Evolutionary conservation across 1,140 invertebrate genomes (phyloP), one percentile per base, ranked within the genome.

Genomic region (Eulimnadia texana): DNA sequence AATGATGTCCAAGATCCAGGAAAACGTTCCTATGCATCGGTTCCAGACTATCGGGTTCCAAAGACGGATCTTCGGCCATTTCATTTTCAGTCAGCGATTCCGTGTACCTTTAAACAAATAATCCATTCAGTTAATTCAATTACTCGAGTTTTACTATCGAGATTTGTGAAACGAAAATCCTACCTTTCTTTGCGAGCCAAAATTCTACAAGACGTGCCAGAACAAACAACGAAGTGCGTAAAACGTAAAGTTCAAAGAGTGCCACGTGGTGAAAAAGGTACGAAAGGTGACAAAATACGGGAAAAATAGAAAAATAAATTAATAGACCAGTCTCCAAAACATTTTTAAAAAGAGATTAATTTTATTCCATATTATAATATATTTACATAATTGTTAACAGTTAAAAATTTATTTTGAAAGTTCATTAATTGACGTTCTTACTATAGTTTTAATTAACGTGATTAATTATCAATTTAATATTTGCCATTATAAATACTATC

Each of bases 131-230:
- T 42, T n/a, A n/a, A 16, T 16, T 16, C 33, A 42, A 16, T 6
- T 42, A 42, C 33, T 9, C 33, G 33, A 42, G 33, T 42, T 42
- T 42, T 42, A 9, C 6, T 9, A 6, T 42, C 16, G 6, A 42
- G 33, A 42, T 42, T 9, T 16, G n/a, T n/a, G n/a, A n/a, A n/a
- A n/a, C 28, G 29, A 24, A 28, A 58, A 2, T 27, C 13, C n/a
- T 33, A 42, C 25, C 23, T 42, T 10, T 28, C 42, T 58, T 33
- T 58, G 16, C 66, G 69, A 57, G 60, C 64, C 64, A 59, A 63
- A 64, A 56, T 47, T 61, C 28, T 49, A 68, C 66, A 66, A 53
- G 60, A 67, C 60, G 59, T 64, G 59, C 66, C 61, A 64, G 57
- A 63, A 63, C 57, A 64, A 53, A 61, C 58, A 63, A 58, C 9